Evolutionary conservation across 2,888 invertebrate genomes (phyloP), one percentile per base, ranked within the genome.

Genomic region (Baronia brevicornis): DNA sequence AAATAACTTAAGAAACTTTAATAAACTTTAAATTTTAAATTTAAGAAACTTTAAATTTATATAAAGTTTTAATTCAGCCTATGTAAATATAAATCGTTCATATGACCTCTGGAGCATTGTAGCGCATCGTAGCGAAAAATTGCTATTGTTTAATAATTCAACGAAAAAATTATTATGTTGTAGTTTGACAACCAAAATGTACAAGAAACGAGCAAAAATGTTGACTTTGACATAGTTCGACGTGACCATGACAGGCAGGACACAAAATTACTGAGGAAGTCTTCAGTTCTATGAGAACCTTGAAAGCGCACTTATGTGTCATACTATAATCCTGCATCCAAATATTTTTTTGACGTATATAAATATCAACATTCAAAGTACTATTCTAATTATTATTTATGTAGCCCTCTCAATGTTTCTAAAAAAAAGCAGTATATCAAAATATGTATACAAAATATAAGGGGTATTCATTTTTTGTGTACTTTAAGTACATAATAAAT

Each of bases 101-200:
- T 57, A 44, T 53, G 77, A 65, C 82, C 82, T 80, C 61, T 61
- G 44, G 56, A 38, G 57, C 77, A 66, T 37, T 66, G 69, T 74
- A 75, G 80, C 70, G 82, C 78, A 79, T 78, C 82, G 77, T 79
- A 75, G 60, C 79, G 74, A 67, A 58, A 78, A 77, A 73, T 71
- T 66, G 63, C 67, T 60, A 59, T 60, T 60, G 61, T 60, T 66
- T 62, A 46, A 42, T 47, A 45, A 68, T 64, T 53, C 56, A 58
- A 56, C 56, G 72, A 74, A 79, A 61, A 62, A 52, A 42, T 43
- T 44, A 64, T 66, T 67, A 65, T 60, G 60, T 60, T 60, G 63
- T 66, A 61, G 56, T 60, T 66, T 55, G 49, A 46, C 41, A n/a
- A n/a, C n/a, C n/a, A 48, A 56, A 60, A 59, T 56, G 55, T 51